phyloP scores from a whole-genome alignment of 2,888 invertebrate species.

The Oligia fasciuncula region DNA sequence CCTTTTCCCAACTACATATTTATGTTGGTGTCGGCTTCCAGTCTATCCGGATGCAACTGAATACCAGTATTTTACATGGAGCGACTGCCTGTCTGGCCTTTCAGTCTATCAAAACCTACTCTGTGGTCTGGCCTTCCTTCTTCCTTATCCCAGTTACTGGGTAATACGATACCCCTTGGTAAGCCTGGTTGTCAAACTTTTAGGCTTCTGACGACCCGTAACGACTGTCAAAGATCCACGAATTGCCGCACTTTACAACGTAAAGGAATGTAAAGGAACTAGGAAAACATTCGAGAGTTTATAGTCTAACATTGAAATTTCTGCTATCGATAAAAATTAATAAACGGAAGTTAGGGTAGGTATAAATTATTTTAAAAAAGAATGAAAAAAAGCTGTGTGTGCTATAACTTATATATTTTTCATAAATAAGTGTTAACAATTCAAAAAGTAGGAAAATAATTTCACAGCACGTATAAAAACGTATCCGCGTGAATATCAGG shows the following conservation, averaged over 20 bases:
- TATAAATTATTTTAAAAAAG: not conserved
- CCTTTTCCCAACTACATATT: too few species aligned
- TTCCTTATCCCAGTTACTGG: too few species aligned
- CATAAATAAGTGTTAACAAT: constrained; percentile 71
- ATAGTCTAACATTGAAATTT: not conserved
- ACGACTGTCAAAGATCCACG: not conserved
- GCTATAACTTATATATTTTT: constrained; percentile 71
- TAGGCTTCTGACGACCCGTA: not conserved
- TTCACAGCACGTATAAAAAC: constrained; percentile 56
- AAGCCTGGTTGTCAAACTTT: not conserved
- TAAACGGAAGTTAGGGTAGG: not conserved
- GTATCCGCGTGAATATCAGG: constrained; percentile 57
- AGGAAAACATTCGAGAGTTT: not conserved
- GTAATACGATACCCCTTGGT: too few species aligned
- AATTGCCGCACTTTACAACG: not conserved
- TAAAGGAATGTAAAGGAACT: not conserved
- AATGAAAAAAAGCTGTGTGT: constrained; percentile 56
- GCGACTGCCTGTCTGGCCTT: not conserved
- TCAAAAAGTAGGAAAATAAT: constrained; percentile 67
- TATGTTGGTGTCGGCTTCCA: not conserved
- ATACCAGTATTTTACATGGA: not conserved
- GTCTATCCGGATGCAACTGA: not conserved
- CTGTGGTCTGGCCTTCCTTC: too few species aligned
- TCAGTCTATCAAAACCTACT: too few species aligned
- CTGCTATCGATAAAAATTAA: not conserved